Base-by-base conservation (phyloP, 2,797 vertebrate species). In the Morelia viridis region DNA sequence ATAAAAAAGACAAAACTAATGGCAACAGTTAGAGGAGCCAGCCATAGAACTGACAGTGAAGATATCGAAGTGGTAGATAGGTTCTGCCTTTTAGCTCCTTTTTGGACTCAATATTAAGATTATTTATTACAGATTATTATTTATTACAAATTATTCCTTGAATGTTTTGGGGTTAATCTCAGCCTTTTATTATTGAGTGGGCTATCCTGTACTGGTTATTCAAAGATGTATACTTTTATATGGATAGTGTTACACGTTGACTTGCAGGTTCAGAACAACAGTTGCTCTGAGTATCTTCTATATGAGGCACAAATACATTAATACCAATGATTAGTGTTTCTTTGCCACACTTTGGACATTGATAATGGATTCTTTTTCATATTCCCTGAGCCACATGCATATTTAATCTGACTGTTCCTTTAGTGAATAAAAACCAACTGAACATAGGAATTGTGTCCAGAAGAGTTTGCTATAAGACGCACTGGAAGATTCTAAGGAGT, bases 401-500 rank as follows among this genome's bases (percentile, higher is more conserved):
- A 35, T 85, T 62, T 68, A 17, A 80, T 71, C 28, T 53, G 4
- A 26, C 0, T 61, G 24, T 35, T 24, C 11, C 9, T 87, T 90
- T 35, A 62, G 57, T 86, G 6, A 64, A 57, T 61, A 62, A 46
- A 64, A 56, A 35, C 84, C 53, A 22, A 35, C 19, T 85, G 50
- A 64, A 89, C 24, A 71, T 88, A 12, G 88, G 56, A 0, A 0
- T 88, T 31, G 4, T 53, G 1, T 92, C 87, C 58, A 87, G 68
- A 41, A n/a, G 26, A 62, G 13, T 92, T 57, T n/a, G 8, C 71
- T 31, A 17, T 26, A 46, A 85, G 28, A 64, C 10, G 24, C 35
- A 50, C 91, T 93, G n/a, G 62, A 94, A n/a, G 57, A 26, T 56
- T 62, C 57, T 88, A 83, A 31, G 71, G 58, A 91, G 5, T 83